Evolutionary conservation across 2,797 vertebrate genomes (phyloP).

Genomic region (Euphonia xanthogaster): DNA sequence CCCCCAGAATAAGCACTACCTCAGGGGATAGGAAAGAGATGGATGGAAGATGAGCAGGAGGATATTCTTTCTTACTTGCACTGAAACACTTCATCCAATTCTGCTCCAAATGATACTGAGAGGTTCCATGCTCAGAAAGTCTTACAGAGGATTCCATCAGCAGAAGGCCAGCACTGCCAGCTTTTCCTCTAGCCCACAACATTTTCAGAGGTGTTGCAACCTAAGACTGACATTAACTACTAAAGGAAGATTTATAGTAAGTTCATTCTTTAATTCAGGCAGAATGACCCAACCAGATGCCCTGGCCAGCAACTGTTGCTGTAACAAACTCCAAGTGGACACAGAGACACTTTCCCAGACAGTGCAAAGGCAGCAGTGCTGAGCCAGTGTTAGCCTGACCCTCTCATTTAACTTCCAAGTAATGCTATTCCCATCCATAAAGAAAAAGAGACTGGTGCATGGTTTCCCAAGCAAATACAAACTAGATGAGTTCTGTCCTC

Average conservation of each 20-base stretch:
- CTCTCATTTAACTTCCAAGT: not conserved
- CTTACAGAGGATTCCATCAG: not conserved
- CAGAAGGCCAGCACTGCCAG: not conserved
- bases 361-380: not conserved
- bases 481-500: not conserved
- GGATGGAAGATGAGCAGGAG: rapidly evolving
- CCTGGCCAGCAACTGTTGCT: not conserved
- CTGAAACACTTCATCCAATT: not conserved
- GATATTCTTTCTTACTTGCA: no score
- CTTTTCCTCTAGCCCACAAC: not conserved
- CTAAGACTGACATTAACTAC: not conserved
- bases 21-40: not conserved
- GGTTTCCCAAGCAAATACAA: not conserved
- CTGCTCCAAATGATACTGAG: not conserved
- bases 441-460: not conserved
- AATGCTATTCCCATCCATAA: not conserved
- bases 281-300: not conserved
- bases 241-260: not conserved
- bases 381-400: not conserved
- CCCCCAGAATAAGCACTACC: not conserved
- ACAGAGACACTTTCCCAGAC: not conserved
- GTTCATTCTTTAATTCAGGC: not conserved
- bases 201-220: not conserved
- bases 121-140: not conserved
- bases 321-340: not conserved